Conservation (phyloP, 2,113 vertebrate genomes). For the Eleginops maclovinus region DNA sequence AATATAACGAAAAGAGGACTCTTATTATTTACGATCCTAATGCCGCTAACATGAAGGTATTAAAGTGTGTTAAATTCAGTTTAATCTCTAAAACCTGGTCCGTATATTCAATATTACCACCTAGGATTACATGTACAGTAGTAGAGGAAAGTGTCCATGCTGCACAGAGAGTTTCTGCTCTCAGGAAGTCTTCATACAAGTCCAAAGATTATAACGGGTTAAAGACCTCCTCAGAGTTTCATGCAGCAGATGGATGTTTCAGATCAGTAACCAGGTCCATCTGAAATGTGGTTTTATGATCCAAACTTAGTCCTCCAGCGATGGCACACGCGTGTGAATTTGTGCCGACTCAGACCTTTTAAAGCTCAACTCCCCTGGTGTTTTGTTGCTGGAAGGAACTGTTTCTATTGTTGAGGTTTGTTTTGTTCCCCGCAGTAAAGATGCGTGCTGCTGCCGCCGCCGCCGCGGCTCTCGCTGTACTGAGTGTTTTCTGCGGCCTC, state of each 20-base stretch:
- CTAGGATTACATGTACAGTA: background rate
- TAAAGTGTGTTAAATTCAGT: too few relatives aligned
- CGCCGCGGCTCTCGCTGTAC: conserved; percentile 59
- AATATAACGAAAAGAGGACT: too few relatives aligned
- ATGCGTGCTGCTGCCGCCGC: conserved; percentile 42
- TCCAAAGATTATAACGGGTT: conserved; percentile 34
- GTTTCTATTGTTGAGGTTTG: background rate
- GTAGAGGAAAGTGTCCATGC: background rate
- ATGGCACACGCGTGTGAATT: conserved; percentile 45
- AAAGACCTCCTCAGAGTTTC: conserved; percentile 32
- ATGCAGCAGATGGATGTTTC: conserved; percentile 54
- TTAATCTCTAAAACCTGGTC: too few relatives aligned
- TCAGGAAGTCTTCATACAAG: background rate
- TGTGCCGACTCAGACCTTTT: conserved; percentile 38
- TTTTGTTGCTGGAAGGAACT: background rate
- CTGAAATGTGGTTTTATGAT: conserved; percentile 60
- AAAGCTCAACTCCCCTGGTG: background rate
- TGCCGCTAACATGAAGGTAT: too few relatives aligned
- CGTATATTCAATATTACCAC: background rate
- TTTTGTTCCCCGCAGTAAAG: conserved; percentile 2
- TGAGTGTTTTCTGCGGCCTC: conserved; percentile 86
- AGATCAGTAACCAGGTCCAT: conserved; percentile 48
- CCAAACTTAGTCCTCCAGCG: conserved; percentile 6
- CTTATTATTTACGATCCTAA: too few relatives aligned
- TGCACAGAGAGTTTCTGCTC: conserved; percentile 3